Conservation (phyloP, 2,797 vertebrate genomes). For the Aulostomus chinensis region DNA sequence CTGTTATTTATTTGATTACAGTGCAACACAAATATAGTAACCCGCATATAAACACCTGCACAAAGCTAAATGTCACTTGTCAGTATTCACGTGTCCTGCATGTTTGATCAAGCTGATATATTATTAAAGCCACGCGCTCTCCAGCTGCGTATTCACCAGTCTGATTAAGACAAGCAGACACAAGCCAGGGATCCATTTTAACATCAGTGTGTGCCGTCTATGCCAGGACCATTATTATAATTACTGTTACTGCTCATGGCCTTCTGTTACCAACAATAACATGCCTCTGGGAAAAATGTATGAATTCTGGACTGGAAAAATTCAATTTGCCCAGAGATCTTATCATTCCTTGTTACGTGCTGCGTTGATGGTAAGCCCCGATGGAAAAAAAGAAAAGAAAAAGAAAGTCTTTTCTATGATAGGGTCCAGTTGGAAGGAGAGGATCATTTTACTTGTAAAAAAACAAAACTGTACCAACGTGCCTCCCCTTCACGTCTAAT, state of each 20-base stretch:
- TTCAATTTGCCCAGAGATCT: conserved; percentile 53
- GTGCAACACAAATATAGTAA: not conserved
- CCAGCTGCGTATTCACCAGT: conserved; percentile 51
- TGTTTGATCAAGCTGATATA: conserved; percentile 44
- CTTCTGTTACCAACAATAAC: conserved; percentile 57
- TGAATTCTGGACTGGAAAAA: conserved; percentile 46
- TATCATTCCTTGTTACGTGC: conserved; percentile 49
- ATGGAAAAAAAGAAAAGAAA: not conserved
- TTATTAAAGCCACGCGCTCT: conserved; percentile 55
- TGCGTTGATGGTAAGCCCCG: conserved; percentile 13
- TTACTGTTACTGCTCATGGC: conserved; percentile 59
- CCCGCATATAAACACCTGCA: not conserved
- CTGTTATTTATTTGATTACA: too few species aligned
- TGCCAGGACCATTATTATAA: conserved; percentile 66
- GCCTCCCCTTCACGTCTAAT: conserved; percentile 9
- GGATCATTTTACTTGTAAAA: conserved; percentile 7
- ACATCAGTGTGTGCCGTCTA: conserved; percentile 45
- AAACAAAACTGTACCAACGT: conserved; percentile 7
- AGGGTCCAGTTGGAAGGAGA: not conserved
- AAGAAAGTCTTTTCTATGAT: conserved; percentile 9
- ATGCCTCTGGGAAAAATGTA: conserved; percentile 53
- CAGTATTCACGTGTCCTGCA: conserved; percentile 27
- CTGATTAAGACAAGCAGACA: conserved; percentile 44
- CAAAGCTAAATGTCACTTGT: conserved; percentile 3
- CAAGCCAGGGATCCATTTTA: conserved; percentile 74